phyloP scores from a whole-genome alignment of 2,888 invertebrate species.

The Patella pellucida region DNA sequence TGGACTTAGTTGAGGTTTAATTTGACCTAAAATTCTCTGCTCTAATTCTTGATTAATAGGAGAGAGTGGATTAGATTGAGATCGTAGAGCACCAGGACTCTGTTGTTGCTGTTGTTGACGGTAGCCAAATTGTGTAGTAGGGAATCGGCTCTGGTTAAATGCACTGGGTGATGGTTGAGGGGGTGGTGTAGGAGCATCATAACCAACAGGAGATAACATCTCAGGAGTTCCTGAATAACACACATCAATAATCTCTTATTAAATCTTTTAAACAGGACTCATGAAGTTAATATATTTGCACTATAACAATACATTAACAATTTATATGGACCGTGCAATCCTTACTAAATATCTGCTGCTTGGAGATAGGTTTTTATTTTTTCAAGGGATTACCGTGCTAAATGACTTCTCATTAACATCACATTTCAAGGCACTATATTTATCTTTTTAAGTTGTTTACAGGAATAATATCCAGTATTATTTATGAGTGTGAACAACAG shows the following conservation, averaged over 20 bases:
- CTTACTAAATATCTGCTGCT: no score
- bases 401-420: no score
- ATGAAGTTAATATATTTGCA: not conserved
- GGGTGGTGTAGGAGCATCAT: conserved; percentile 61
- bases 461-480: no score
- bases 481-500: no score
- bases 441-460: no score
- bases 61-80: conserved; percentile 33
- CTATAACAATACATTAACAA: no score
- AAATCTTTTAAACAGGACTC: not conserved
- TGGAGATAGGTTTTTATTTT: no score
- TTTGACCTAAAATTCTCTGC: conserved; percentile 15
- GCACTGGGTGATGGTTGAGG: conserved; percentile 66
- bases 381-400: no score
- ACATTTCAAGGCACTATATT: no score
- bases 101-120: conserved; percentile 31
- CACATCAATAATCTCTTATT: not conserved
- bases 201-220: conserved; percentile 62
- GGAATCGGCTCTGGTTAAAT: conserved; percentile 41
- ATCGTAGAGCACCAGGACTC: conserved; percentile 29
- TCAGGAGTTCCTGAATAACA: conserved; percentile 57
- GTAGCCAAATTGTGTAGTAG: conserved; percentile 28
- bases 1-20: conserved; percentile 21
- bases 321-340: no score
- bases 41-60: conserved; percentile 36